Conservation (phyloP, 2,113 vertebrate genomes). For the Podarcis cretensis region DNA sequence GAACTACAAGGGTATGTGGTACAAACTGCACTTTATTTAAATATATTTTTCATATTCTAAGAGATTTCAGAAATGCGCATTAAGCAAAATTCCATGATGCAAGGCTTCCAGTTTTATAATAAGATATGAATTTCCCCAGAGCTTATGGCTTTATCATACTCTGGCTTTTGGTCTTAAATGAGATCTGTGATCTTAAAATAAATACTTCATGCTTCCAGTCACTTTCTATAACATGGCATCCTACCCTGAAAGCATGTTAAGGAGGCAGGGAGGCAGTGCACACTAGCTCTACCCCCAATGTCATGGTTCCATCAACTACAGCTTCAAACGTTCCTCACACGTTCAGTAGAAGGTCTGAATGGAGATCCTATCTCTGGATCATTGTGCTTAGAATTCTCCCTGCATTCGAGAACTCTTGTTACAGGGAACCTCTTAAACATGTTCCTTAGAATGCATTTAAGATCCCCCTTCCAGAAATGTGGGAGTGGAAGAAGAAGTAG, state of each 20-base stretch:
- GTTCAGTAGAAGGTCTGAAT: neutral
- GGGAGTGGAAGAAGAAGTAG: neutral
- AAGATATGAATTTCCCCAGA: neutral
- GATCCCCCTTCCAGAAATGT: neutral
- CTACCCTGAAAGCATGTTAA: neutral
- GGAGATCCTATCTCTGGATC: neutral
- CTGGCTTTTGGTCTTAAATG: neutral
- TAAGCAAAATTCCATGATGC: neutral
- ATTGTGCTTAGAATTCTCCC: neutral
- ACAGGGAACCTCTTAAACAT: neutral
- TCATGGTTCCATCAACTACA: neutral
- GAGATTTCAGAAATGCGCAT: neutral
- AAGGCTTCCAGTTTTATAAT: neutral
- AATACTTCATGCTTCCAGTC: neutral
- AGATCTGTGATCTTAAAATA: neutral
- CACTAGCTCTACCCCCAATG: neutral
- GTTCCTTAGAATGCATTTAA: neutral
- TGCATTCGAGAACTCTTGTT: neutral
- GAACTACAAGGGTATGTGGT: constrained; percentile 80
- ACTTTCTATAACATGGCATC: neutral
- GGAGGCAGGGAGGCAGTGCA: neutral
- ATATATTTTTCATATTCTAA: accelerated
- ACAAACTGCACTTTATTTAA: neutral
- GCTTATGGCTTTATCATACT: neutral
- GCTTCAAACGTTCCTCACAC: too few species aligned